Base-by-base conservation (phyloP, 2,888 invertebrate genomes). In the Creontiades dilutus region DNA sequence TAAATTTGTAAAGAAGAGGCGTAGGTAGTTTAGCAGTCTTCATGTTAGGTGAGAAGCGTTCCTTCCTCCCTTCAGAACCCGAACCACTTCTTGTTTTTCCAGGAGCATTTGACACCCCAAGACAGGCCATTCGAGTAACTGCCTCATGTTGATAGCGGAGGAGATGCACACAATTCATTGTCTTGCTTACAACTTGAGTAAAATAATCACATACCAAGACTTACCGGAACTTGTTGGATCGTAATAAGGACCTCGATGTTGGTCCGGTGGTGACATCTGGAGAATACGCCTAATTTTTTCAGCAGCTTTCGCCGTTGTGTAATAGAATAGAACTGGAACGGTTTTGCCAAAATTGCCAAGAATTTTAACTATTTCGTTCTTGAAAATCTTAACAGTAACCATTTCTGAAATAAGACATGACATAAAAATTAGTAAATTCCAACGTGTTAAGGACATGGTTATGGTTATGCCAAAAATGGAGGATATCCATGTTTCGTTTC, bases 251-350 rank as follows among this genome's bases (percentile, higher is more conserved):
- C 93, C 93, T n/a, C 75, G 19, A 13, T 48, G 76, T 13, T 93
- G 93, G 91, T 93, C 93, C 37, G 93, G 92, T 92, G 68, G 68
- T 12, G 95, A 94, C 96, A 98, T 96, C 86, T 96, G 95, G 61
- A 98, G 94, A 47, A 94, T 93, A 92, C 95, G 95, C 88, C 97
- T 94, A 89, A 98, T 95, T 92, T 95, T 95, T 46, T 94, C 94
- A 19, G 96, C 97, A 93, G 96, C 96, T 80, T 94, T 94, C 88
- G 95, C 95, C 92, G 95, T 95, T 19, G 96, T 95, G 92, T 97
- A 97, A 92, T 98, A 94, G 93, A 98, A 97, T 91, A 98, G 94
- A 0, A 97, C 96, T 9, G 97, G 96, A 93, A 97, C 94, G 0
- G 94, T 94, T 93, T 96, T 96, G 4, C 96, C 96, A 94, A 97